Percentiles rank a stretch among this genome's conserved stretches.
Conservation (phyloP, 1,140 invertebrate genomes). For the Trinorchestia longiramus region DNA sequence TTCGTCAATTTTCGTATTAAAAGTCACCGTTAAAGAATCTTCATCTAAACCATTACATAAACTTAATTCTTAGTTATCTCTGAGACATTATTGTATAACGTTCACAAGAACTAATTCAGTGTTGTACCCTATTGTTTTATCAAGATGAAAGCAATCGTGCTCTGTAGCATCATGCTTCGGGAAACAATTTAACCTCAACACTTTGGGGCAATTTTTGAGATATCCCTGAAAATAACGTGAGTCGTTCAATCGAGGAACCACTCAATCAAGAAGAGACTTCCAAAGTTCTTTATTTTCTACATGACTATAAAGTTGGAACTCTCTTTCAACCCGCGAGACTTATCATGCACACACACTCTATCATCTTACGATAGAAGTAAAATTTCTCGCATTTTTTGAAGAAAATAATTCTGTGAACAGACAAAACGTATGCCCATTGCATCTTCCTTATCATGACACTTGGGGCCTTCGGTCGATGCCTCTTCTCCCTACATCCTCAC, state of each 20-base stretch:
- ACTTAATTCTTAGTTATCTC: no score
- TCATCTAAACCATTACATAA: no score
- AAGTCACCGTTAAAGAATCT: no score
- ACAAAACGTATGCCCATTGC: conserved; percentile 1
- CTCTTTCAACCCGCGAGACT: not conserved
- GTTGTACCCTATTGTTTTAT: no score
- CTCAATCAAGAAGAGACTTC: not conserved
- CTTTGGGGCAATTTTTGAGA: not conserved
- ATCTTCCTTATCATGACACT: conserved; percentile 34
- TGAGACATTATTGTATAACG: no score
- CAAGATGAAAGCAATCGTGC: no score
- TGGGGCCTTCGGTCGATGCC: not conserved
- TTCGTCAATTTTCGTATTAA: no score
- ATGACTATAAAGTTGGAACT: not conserved
- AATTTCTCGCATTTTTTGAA: not conserved
- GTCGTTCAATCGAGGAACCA: not conserved
- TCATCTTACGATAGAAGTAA: not conserved
- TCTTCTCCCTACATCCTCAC: conserved; percentile 16
- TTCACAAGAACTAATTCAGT: no score
- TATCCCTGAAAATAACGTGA: not conserved
- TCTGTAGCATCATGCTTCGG: no score
- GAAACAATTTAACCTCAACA: not conserved
- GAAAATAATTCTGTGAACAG: not conserved
- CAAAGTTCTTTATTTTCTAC: not conserved
- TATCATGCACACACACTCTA: not conserved